Base-by-base conservation (phyloP, 2,888 invertebrate genomes). In the Carterocephalus palaemon region DNA sequence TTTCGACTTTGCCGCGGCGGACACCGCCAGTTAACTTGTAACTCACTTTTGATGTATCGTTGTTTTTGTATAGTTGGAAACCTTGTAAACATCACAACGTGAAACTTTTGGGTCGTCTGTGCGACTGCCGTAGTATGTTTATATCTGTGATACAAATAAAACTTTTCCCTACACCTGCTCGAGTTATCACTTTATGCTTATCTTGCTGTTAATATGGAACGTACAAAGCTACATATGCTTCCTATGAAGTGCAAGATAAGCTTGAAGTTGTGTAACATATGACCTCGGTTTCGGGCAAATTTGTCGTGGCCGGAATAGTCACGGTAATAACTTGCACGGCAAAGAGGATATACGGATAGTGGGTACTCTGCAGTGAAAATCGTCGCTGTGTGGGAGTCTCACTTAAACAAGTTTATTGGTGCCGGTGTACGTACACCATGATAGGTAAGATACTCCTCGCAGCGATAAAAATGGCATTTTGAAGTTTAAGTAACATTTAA, bases 11-110 rank as follows among this genome's bases (percentile, higher is more conserved):
- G 66, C 60, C 64, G 60, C 55, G 60, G 60, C 68, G 69, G 71
- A 70, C 69, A 70, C 64, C 67, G 63, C 64, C 73, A 70, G 76
- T 80, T 75, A 75, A 78, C 75, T 81, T 76, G 70, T 75, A 78
- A 81, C 75, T 81, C 72, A 76, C 77, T 84, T 83, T 81, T 83
- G 82, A 83, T 83, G 71, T 83, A 82, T 81, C 70, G 78, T 70
- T 80, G 78, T 82, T 84, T 81, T 78, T 77, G 71, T 69, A 64
- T 67, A 78, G 71, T 80, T 70, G 57, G 62, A 66, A 64, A 65
- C 70, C 71, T 71, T 79, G 71, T 77, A 76, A 83, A 78, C 75
- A 78, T 74, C 59, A 62, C 60, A 49, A 47, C 49, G 53, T 52
- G 49, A 55, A 42, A 47, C 31, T 47, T 47, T 42, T 29, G 46